These are phyloP conservation scores for Pogonomyrmex californicus DNA, from an alignment of 1,140 invertebrate genomes.

Conservation along the genomic window DNA sequence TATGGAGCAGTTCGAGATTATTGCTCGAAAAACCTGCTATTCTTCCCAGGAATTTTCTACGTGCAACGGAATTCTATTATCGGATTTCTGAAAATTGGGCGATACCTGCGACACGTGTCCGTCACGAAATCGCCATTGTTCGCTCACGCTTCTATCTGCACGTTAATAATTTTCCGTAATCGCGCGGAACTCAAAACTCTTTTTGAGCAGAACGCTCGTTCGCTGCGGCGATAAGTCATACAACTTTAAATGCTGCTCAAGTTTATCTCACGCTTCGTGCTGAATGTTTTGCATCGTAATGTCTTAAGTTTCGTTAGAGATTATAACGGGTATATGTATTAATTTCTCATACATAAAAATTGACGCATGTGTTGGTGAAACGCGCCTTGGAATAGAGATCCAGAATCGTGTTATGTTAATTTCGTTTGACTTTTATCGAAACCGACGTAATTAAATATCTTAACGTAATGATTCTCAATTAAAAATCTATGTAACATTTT, in stretches of 20 bases:
- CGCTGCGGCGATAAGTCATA: slow-evolving; percentile 40
- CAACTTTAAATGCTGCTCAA: neutral
- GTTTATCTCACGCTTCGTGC: neutral
- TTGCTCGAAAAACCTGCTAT: neutral
- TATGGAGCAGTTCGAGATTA: neutral
- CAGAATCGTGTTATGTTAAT: neutral
- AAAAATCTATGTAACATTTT: neutral
- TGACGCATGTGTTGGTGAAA: neutral
- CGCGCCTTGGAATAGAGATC: neutral
- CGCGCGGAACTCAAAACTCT: slow-evolving; percentile 29
- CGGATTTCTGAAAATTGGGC: slow-evolving; percentile 41
- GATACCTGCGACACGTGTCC: neutral
- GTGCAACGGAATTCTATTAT: slow-evolving; percentile 59
- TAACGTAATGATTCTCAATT: neutral
- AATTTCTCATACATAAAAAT: neutral
- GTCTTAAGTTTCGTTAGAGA: slow-evolving; percentile 10
- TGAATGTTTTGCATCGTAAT: neutral
- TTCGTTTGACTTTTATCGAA: neutral
- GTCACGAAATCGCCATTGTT: slow-evolving; percentile 47
- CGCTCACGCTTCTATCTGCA: slow-evolving; percentile 60
- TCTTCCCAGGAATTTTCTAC: slow-evolving; percentile 13
- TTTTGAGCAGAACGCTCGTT: slow-evolving; percentile 28
- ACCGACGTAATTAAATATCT: neutral
- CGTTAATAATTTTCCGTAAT: slow-evolving; percentile 52
- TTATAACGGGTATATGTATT: neutral